Evolutionary conservation across 2,888 invertebrate species (phyloP).

Genomic region (Pollenia amentaria): DNA sequence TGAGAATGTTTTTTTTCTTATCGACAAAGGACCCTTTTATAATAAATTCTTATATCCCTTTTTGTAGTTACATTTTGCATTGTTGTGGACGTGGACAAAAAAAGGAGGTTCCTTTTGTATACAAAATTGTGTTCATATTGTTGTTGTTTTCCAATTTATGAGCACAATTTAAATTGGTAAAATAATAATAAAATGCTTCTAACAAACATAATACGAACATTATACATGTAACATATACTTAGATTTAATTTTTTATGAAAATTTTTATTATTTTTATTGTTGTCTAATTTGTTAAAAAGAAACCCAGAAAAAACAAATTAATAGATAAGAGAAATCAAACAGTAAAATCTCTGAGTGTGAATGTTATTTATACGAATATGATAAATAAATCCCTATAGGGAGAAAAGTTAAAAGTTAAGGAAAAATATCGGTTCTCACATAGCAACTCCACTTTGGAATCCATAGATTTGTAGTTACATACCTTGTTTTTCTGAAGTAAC

Average conservation of each 20-base stretch:
- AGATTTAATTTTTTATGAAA: background rate
- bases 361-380: too few species aligned
- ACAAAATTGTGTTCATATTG: background rate
- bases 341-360: too few species aligned
- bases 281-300: background rate
- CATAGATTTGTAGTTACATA: too few species aligned
- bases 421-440: too few species aligned
- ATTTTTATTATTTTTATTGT: constrained; percentile 23
- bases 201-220: background rate
- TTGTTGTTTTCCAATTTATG: constrained; percentile 38
- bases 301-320: too few species aligned
- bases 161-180: constrained; percentile 41
- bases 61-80: constrained; percentile 12
- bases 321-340: too few species aligned
- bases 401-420: too few species aligned
- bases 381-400: too few species aligned
- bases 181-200: constrained; percentile 23
- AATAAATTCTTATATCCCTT: constrained; percentile 4
- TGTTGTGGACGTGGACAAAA: background rate
- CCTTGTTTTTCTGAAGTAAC: too few species aligned
- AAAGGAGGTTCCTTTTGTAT: background rate
- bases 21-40: constrained; percentile 7
- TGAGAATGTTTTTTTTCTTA: background rate
- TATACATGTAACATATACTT: background rate
- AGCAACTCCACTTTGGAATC: too few species aligned